These are phyloP conservation scores for Montifringilla adamsi DNA, from an alignment of 2,113 vertebrate species.

Conservation along the genomic window DNA sequence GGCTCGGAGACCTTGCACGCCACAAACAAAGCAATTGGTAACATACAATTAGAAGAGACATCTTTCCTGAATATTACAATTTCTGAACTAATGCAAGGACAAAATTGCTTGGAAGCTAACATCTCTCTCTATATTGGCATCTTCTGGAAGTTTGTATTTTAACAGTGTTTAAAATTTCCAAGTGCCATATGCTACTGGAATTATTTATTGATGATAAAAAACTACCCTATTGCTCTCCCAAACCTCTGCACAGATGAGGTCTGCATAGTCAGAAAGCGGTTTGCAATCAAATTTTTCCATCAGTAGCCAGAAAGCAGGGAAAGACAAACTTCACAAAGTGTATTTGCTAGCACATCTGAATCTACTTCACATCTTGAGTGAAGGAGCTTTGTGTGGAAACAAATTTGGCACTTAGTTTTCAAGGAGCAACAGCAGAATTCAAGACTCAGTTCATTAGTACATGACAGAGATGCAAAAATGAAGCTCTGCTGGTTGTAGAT, in stretches of 20 bases:
- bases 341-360: constrained; percentile 53
- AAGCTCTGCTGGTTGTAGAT: constrained; percentile 50
- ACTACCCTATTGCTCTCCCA: neutral
- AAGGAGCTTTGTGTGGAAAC: constrained; percentile 60
- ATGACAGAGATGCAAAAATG: constrained; percentile 52
- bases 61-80: neutral
- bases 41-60: neutral
- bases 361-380: constrained; percentile 52
- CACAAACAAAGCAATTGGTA: neutral
- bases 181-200: neutral
- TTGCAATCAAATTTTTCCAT: neutral
- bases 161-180: neutral
- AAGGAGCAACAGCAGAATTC: constrained; percentile 54
- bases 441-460: constrained; percentile 58
- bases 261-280: neutral
- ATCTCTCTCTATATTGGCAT: neutral
- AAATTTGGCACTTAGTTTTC: constrained; percentile 54
- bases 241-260: neutral
- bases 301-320: neutral
- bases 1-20: too few species aligned
- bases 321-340: constrained; percentile 2
- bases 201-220: neutral
- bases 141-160: neutral
- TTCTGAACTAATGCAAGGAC: neutral
- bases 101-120: neutral